Evolutionary conservation across 1,140 invertebrate genomes (phyloP), one percentile per base, ranked within the genome.

Genomic region (Berghia stephanieae): DNA sequence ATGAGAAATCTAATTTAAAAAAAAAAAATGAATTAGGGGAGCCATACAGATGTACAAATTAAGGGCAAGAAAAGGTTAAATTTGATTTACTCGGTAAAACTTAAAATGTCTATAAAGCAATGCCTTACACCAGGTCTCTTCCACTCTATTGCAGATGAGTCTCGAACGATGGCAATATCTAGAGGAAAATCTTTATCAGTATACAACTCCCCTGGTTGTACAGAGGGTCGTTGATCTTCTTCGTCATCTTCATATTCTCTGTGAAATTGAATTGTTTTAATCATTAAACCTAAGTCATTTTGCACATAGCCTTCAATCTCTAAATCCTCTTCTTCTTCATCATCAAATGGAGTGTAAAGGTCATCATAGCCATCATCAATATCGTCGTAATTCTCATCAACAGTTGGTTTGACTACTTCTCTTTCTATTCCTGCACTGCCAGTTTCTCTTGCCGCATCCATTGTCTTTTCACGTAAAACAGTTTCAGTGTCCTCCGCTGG

Each of bases 111-210:
- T 24, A 24, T 16, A 71, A n/a, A 27, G 24, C 3, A 18, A 70
- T n/a, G 18, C 78, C 80, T 72, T 76, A 83, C 83, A 24, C 36
- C 44, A 31, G 83, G 82, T 27, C 83, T 67, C 71, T 81, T 80
- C 83, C 83, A 85, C 63, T 78, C 79, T 13, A 85, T 13, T n/a
- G 42, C 8, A 10, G 55, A 24, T 3, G 31, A n/a, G n/a, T 49
- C 21, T 6, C 76, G 57, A 46, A 67, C 79, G 40, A 85, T 44
- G 5, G 82, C 82, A 5, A 72, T 76, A 8, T 80, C 42, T 2
- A 80, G 43, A 8, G 82, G 60, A 63, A 85, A 85, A 0, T 80
- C 81, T 6, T 31, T 0, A 68, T 85, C 83, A 13, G 68, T 57
- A 55, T 77, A 84, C 10, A 82, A 44, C 27, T 69, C 66, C 1